Evolutionary conservation across 1,140 invertebrate genomes (phyloP), one percentile per base, ranked within the genome.

Genomic region (Diorhabda elongata): DNA sequence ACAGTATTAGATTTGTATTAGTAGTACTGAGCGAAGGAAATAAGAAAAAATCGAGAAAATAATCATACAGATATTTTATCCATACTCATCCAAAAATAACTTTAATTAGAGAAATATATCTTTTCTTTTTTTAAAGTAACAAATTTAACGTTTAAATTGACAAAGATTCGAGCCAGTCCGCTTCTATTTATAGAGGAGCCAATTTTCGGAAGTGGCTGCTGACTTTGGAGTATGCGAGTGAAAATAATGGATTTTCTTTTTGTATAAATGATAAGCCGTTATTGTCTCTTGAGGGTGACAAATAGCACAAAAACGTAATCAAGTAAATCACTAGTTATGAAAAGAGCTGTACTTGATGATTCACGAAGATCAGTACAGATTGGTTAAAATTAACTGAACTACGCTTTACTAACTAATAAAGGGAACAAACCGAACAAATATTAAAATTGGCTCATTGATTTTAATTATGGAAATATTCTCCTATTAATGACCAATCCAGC

Each of bases 221-320:
- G 47, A 52, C 4, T 52, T 52, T 52, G 47, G 47, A 52, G 47
- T 52, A 52, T 52, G 3, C 47, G 47, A 52, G 47, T 52, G 47
- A 52, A 52, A 52, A 52, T 52, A 52, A 52, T 52, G 47, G 47
- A 52, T 52, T 52, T 52, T 52, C 47, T 52, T 52, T 52, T 52
- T 52, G 47, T 52, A 52, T 52, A 52, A 52, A 52, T 52, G 47
- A 52, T 52, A 52, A 52, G 47, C 47, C 47, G 47, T 52, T 52
- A 52, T 52, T 52, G 47, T 52, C 47, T 52, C 47, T 52, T 52
- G n/a, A 52, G 47, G n/a, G 47, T 52, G 47, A 52, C 47, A 52
- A 52, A 52, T 52, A 52, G 47, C n/a, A 52, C 47, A 52, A 52
- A 52, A 52, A 52, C 47, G 2, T 52, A 52, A 52, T 52, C 47